Evolutionary conservation across 1,140 invertebrate species (phyloP).

Genomic region (Ostrea denselamellosa): DNA sequence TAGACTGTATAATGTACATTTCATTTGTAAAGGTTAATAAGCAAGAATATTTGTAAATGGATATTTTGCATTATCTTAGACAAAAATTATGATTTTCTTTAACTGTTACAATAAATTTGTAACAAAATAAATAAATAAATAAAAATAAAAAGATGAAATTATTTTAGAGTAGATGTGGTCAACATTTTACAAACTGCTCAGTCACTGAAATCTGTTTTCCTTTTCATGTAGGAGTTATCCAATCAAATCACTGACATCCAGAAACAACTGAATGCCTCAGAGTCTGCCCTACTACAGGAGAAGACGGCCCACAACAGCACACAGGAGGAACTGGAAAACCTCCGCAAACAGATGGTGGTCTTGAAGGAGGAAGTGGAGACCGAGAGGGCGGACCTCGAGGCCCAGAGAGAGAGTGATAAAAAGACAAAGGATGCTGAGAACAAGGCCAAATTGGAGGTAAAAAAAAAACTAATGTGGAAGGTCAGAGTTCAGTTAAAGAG

Average conservation of each 20-base stretch:
- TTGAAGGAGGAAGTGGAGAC: conserved; percentile 62
- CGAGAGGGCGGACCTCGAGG: conserved; percentile 60
- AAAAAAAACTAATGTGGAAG: background rate
- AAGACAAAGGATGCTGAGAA: conserved; percentile 61
- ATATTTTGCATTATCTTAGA: no score
- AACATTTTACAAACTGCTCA: background rate
- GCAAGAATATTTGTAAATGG: no score
- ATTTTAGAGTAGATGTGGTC: background rate
- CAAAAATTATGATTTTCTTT: no score
- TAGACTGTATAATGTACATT: no score
- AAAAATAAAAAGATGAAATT: background rate
- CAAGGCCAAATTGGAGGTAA: conserved; percentile 54
- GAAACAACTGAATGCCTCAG: conserved; percentile 60
- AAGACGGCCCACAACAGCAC: conserved; percentile 68
- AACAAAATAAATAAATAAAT: no score
- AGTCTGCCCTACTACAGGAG: conserved; percentile 68
- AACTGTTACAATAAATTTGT: no score
- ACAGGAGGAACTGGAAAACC: conserved; percentile 69
- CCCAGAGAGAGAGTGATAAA: conserved; percentile 59
- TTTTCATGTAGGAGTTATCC: conserved; percentile 59
- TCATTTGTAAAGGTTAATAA: no score
- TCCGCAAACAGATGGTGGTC: conserved; percentile 64
- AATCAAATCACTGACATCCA: conserved; percentile 63
- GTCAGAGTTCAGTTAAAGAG: no score
- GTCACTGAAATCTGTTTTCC: background rate